phyloP scores from a whole-genome alignment of 2,888 invertebrate genomes.

The Clitarchus hookeri region DNA sequence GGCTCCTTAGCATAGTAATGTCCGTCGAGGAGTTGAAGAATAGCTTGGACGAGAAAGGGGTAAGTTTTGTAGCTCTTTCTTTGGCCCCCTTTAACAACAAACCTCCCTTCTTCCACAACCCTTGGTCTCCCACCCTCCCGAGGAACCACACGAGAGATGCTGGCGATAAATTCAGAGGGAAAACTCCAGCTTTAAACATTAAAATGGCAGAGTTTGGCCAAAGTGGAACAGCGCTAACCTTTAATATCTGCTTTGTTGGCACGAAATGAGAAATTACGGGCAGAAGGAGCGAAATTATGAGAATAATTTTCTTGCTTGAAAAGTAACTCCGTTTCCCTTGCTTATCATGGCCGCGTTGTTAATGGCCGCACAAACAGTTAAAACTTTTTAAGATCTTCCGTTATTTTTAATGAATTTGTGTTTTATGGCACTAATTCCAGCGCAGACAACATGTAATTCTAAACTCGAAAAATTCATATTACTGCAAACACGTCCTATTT shows the following conservation, averaged over 20 bases:
- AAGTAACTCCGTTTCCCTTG: constrained; percentile 14
- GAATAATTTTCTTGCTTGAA: constrained; percentile 4
- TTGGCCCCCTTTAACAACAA: neutral
- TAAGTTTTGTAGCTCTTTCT: constrained; percentile 24
- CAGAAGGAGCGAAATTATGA: neutral
- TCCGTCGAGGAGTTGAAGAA: constrained; percentile 11
- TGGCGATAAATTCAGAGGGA: neutral
- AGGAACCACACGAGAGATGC: neutral
- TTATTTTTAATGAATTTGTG: constrained; percentile 14
- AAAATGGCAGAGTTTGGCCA: constrained; percentile 14
- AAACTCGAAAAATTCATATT: neutral
- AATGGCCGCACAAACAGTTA: constrained; percentile 14
- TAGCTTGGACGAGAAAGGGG: neutral
- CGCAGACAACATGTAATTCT: neutral
- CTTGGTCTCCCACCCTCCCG: neutral
- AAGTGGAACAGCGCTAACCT: constrained; percentile 14
- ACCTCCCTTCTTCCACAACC: neutral
- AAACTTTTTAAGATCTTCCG: constrained; percentile 11
- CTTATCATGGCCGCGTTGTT: constrained; percentile 1
- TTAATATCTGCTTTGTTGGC: constrained; percentile 14
- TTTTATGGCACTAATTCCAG: neutral
- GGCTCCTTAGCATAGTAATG: constrained; percentile 25
- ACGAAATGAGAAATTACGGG: constrained; percentile 9
- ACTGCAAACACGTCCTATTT: neutral
- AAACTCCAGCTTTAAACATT: neutral